Percentiles rank a stretch among this genome's conserved stretches.
These are phyloP conservation scores for Hartigia nigra DNA, from an alignment of 2,888 invertebrate genomes.

Conservation along the genomic window DNA sequence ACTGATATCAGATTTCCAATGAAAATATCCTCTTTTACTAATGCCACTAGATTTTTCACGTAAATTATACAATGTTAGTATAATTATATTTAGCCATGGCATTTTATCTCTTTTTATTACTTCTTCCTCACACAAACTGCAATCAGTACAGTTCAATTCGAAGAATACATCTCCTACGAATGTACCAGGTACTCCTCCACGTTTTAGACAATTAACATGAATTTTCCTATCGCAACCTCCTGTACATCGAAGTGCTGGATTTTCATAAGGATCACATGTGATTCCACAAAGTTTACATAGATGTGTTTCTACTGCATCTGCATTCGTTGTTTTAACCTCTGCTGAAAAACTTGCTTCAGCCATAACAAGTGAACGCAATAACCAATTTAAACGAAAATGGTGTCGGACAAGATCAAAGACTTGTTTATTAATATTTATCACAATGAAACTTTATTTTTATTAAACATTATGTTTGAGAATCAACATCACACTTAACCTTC, in stretches of 20 bases:
- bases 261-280: slow-evolving; percentile 68
- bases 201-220: slow-evolving; percentile 75
- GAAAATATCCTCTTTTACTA: slow-evolving; percentile 85
- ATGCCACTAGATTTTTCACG: slow-evolving; percentile 78
- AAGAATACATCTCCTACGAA: slow-evolving; percentile 83
- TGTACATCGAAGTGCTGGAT: slow-evolving; percentile 73
- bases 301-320: slow-evolving; percentile 16
- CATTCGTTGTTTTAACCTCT: background rate
- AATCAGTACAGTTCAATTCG: slow-evolving; percentile 76
- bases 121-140: slow-evolving; percentile 71
- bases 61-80: slow-evolving; percentile 82
- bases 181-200: slow-evolving; percentile 77
- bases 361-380: background rate
- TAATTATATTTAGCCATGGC: slow-evolving; percentile 81
- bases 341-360: background rate
- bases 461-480: background rate
- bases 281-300: slow-evolving; percentile 73
- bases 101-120: slow-evolving; percentile 74
- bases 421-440: background rate
- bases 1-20: slow-evolving; percentile 87
- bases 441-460: background rate
- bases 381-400: background rate
- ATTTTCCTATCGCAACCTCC: slow-evolving; percentile 71
- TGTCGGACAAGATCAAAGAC: background rate
- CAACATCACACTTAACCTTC: background rate